Evolutionary conservation across 92 coral and sea anemone species (phyloP), one percentile per base, ranked within the genome.

Genomic region (Epizoanthus rinbou): DNA sequence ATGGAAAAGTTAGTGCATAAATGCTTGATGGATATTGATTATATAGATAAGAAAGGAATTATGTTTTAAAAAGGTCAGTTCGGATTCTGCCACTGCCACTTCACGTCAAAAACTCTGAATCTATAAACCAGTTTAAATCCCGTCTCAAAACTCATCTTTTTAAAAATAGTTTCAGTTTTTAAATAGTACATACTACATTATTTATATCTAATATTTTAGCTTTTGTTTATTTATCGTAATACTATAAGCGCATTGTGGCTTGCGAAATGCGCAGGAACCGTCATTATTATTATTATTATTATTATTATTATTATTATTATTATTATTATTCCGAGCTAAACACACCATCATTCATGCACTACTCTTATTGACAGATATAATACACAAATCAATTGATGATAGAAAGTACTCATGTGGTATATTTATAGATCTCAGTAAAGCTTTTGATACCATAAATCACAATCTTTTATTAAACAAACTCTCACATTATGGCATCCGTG

Each of bases 371-470:
- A 60, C 67, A 3, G 74, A 87, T 65, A 82, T 50, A 68, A 65
- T 74, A 3, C 83, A 87, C 53, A 74, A 74, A 23, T 83, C 90
- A 9, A 39, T 82, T 14, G 84, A 82, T 19, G 28, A 74, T 6
- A 39, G 33, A 6, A 47, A 52, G 25, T 87, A 63, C 68, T 82
- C 90, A 24, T 82, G 84, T 82, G 90, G 87, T 3, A 64, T 87
- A 13, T 87, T 87, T 66, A 68, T 82, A 7, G 90, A 82, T 75
- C n/a, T 82, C 0, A 53, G 86, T 52, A 87, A 81, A 24, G 90
- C 90, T n/a, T 81, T 87, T 33, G 86, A 71, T 53, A 84, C 78
- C 41, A 85, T 88, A 9, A 50, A 85, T 43, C 87, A 89, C 33
- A 19, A 19, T 21, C 85, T 85, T 0, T 41, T 80, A 33, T 41